phyloP scores from a whole-genome alignment of 2,113 vertebrate species.

The Lethenteron reissneri region DNA sequence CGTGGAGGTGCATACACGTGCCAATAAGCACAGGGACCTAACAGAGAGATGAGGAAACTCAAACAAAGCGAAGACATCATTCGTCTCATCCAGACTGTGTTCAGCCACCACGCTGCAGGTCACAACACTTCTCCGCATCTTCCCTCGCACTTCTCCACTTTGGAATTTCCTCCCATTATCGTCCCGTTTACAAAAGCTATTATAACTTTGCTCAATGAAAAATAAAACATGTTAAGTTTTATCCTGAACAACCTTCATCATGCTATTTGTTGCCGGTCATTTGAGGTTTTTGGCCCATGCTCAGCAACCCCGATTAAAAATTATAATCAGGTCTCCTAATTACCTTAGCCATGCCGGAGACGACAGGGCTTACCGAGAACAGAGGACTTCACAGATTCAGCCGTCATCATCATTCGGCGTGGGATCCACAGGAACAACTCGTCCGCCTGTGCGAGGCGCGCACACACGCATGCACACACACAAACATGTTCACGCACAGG shows the following conservation, averaged over 20 bases:
- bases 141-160: neutral
- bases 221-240: no score
- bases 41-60: no score
- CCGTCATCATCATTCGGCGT: constrained; percentile 81
- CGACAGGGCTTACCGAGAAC: constrained; percentile 44
- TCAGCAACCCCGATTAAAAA: no score
- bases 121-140: neutral
- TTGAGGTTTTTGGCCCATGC: no score
- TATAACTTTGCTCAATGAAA: no score
- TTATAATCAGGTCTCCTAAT: no score
- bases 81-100: neutral
- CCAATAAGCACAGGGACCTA: no score
- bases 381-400: constrained; percentile 85
- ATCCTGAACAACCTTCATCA: no score
- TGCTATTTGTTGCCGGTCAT: no score
- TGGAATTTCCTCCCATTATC: neutral
- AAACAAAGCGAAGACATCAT: no score
- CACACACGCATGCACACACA: constrained; percentile 11
- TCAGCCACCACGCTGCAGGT: no score
- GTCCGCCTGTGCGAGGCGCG: constrained; percentile 39
- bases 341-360: neutral
- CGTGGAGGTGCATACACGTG: neutral
- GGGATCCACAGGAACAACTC: constrained; percentile 93
- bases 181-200: neutral
- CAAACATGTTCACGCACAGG: constrained; percentile 3